These are phyloP conservation scores for Endotricha flammealis DNA, from an alignment of 2,888 invertebrate species.

Conservation along the genomic window DNA sequence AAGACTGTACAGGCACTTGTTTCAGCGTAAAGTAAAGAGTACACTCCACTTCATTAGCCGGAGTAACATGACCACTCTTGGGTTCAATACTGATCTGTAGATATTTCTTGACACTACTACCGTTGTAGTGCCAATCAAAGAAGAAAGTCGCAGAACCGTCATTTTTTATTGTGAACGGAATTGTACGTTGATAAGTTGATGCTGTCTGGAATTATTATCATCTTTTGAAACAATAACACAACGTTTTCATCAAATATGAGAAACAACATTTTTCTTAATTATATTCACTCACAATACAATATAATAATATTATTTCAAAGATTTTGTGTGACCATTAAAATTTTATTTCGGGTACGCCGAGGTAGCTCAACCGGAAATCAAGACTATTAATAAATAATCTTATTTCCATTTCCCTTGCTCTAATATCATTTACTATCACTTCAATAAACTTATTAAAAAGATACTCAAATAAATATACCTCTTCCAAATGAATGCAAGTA, in stretches of 20 bases:
- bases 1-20: conserved; percentile 58
- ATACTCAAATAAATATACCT: conserved; percentile 35
- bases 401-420: no score
- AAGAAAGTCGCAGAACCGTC: conserved; percentile 66
- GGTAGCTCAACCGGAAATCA: no score
- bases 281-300: no score
- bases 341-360: no score
- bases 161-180: conserved; percentile 59
- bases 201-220: conserved; percentile 64
- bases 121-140: conserved; percentile 58
- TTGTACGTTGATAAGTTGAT: conserved; percentile 59
- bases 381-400: no score
- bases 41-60: conserved; percentile 50
- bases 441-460: not conserved
- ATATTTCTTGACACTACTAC: conserved; percentile 52
- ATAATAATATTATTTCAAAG: no score
- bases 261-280: no score
- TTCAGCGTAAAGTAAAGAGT: conserved; percentile 51
- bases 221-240: no score
- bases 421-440: no score
- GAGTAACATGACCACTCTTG: conserved; percentile 49
- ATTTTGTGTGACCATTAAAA: no score
- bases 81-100: conserved; percentile 55
- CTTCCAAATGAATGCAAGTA: conserved; percentile 65
- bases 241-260: no score